A percentile compares a stretch with the other conserved stretches of the same genome.
phyloP scores from a whole-genome alignment of 2,113 vertebrate species.

The Rattus norvegicus region DNA sequence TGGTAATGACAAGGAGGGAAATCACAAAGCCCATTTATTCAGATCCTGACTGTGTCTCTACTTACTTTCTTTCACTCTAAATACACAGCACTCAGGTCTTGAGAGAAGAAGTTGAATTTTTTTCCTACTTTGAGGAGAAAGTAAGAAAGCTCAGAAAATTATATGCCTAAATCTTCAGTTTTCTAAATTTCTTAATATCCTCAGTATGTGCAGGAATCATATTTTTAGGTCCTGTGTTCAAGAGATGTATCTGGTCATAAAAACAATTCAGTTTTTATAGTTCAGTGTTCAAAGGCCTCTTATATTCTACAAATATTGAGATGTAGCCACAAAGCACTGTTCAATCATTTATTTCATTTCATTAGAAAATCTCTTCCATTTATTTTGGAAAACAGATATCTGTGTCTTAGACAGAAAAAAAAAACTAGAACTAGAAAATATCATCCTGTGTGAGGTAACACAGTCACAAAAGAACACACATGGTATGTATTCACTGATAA shows the following conservation, averaged over 20 bases:
- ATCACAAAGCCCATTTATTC: no score
- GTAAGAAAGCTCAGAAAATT: background rate
- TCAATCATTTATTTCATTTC: background rate
- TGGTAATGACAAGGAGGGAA: no score
- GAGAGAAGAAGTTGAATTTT: background rate
- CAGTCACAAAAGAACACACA: no score
- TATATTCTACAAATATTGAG: background rate
- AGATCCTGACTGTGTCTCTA: background rate
- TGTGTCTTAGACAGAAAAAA: background rate
- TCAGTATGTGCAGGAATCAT: background rate
- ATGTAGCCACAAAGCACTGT: background rate
- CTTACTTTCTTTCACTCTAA: background rate
- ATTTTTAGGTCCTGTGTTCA: background rate
- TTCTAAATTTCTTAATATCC: background rate
- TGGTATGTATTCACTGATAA: no score
- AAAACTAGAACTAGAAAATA: no score
- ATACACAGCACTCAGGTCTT: background rate
- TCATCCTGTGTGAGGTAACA: no score
- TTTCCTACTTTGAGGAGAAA: background rate
- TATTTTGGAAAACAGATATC: background rate
- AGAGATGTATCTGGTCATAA: background rate
- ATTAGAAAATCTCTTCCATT: background rate
- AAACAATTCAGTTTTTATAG: background rate
- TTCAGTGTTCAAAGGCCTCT: background rate
- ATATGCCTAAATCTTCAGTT: background rate